Conservation (phyloP, 1,140 invertebrate species). For the Tyrophagus putrescentiae region DNA sequence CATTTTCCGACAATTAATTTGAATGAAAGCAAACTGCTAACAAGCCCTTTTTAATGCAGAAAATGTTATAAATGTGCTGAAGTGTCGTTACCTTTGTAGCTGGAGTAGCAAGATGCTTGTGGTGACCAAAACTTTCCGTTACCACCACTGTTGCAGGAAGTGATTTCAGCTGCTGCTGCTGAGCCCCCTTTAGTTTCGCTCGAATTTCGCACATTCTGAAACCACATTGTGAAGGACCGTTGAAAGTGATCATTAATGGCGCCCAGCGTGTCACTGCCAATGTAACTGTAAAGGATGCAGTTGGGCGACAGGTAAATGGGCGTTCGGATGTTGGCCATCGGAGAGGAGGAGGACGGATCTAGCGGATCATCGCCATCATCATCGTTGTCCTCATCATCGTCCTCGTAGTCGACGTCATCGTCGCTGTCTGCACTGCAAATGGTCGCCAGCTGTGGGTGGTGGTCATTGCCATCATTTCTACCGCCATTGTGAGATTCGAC, state of each 20-base stretch:
- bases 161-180: too few relatives aligned
- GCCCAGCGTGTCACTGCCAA: neutral
- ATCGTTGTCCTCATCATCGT: neutral
- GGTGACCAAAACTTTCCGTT: too few relatives aligned
- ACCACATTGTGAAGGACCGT: neutral
- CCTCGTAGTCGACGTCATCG: constrained; percentile 3
- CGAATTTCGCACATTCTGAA: too few relatives aligned
- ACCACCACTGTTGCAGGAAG: too few relatives aligned
- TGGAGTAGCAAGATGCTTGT: too few relatives aligned
- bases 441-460: neutral
- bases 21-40: too few relatives aligned
- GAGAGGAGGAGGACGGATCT: neutral
- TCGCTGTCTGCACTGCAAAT: neutral
- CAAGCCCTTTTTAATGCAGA: too few relatives aligned
- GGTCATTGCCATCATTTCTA: neutral
- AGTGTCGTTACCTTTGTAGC: too few relatives aligned
- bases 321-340: neutral
- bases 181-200: too few relatives aligned
- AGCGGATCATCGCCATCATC: neutral
- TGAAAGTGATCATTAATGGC: constrained; percentile 8
- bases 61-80: too few relatives aligned
- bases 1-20: too few relatives aligned
- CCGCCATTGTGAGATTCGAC: neutral
- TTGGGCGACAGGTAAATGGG: neutral
- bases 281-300: neutral